Base-by-base conservation (phyloP, 1,140 invertebrate genomes). In the Anagrus nilaparvatae region DNA sequence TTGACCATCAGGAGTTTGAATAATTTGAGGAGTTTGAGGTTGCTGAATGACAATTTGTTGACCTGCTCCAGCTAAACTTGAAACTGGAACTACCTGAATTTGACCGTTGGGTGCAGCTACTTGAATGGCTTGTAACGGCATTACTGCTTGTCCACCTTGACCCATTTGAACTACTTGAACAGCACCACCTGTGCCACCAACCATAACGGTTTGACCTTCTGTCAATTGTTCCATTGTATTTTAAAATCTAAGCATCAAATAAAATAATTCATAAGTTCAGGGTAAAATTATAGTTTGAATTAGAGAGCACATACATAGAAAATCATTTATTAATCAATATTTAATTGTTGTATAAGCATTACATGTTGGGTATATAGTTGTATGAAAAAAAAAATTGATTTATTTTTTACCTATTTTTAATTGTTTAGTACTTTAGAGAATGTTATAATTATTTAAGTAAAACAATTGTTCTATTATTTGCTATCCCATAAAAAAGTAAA, bases 1-100 rank as follows among this genome's bases (percentile, higher is more conserved):
- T 62, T 95, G 90, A n/a, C 91, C 91, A 71, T 95, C 90, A 1
- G 85, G 72, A 8, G 88, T 88, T 61, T 94, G 90, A 24, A 96
- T 78, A 18, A 96, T 73, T 63, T 91, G 85, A 46, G 83, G 77
- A 45, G 79, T 79, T 37, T 83, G 79, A 8, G 71, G 75, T 46
- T 76, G 75, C 44, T 74, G 72, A 24, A 76, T 69, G 9, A 74
- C 64, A 42, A 74, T 71, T 53, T 75, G 72, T 29, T 73, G 71
- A n/a, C 59, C 62, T 40, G 67, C 56, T 35, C 69, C 65, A 54
- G 75, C 69, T 20, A 79, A 47, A 51, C 74, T 74, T 3, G 74
- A 72, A 1, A 79, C 69, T 6, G 77, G 77, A 14, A 81, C 62
- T 1, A 80, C 76, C 62, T 80, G 77, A 34, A 81, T 75, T 46